phyloP scores from a whole-genome alignment of 2,888 invertebrate species.

The Chrysina gloriosa region DNA sequence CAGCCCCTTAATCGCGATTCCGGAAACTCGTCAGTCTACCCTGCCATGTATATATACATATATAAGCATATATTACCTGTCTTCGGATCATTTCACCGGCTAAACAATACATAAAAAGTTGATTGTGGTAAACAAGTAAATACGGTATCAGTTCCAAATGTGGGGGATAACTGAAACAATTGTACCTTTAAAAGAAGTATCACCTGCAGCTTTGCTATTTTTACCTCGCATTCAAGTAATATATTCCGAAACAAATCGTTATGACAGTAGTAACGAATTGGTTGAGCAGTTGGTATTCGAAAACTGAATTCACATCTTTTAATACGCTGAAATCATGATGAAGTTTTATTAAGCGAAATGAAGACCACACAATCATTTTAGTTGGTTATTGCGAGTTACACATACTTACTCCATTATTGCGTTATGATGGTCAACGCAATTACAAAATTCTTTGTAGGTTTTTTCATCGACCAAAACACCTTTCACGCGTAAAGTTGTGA shows the following conservation, averaged over 20 bases:
- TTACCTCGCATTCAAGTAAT: slow-evolving; percentile 28
- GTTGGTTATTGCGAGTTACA: too few relatives aligned
- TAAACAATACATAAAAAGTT: slow-evolving; percentile 31
- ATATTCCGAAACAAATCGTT: slow-evolving; percentile 30
- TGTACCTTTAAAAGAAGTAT: not conserved
- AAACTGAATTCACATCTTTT: slow-evolving; percentile 13
- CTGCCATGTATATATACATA: too few relatives aligned
- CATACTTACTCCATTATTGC: slow-evolving; percentile 27
- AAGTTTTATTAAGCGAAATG: not conserved
- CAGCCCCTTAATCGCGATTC: too few relatives aligned
- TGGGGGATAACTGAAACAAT: slow-evolving; percentile 28
- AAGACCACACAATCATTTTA: too few relatives aligned
- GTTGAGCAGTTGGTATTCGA: slow-evolving; percentile 19
- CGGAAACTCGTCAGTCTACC: too few relatives aligned
- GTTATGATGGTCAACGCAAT: slow-evolving; percentile 9
- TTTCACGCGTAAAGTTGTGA: not conserved
- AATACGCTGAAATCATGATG: not conserved
- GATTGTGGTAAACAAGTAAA: slow-evolving; percentile 27
- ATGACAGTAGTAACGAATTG: slow-evolving; percentile 21
- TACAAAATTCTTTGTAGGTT: not conserved
- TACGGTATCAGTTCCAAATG: slow-evolving; percentile 30
- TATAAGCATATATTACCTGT: too few relatives aligned
- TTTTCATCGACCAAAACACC: not conserved
- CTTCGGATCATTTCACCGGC: slow-evolving; percentile 29
- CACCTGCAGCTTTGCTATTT: not conserved